These are phyloP conservation scores for Ornithoptera alexandrae DNA, from an alignment of 2,888 invertebrate species.

Conservation along the genomic window DNA sequence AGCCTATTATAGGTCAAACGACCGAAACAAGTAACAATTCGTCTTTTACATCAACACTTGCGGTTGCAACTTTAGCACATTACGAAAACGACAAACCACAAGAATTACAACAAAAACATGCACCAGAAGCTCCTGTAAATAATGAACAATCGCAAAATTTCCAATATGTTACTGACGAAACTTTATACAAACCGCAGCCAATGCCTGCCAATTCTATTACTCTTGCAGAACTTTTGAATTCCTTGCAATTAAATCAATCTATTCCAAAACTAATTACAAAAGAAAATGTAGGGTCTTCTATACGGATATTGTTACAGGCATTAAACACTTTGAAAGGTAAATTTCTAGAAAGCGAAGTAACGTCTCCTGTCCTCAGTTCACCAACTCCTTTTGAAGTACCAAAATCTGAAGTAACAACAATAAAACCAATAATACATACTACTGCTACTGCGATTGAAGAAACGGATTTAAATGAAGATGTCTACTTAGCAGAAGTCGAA, in stretches of 20 bases:
- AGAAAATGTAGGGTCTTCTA: slow-evolving; percentile 89
- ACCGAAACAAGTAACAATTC: slow-evolving; percentile 46
- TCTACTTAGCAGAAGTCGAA: slow-evolving; percentile 60
- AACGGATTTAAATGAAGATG: slow-evolving; percentile 57
- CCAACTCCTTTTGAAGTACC: slow-evolving; percentile 61
- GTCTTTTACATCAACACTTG: slow-evolving; percentile 41
- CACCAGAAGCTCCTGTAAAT: slow-evolving; percentile 38
- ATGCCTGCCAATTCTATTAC: slow-evolving; percentile 48
- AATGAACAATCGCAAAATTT: slow-evolving; percentile 50
- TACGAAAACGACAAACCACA: slow-evolving; percentile 47
- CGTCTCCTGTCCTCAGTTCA: slow-evolving; percentile 58
- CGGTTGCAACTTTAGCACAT: slow-evolving; percentile 38
- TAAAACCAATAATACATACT: slow-evolving; percentile 49
- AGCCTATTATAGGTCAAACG: slow-evolving; percentile 54
- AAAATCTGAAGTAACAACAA: slow-evolving; percentile 41
- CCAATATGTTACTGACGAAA: slow-evolving; percentile 55
- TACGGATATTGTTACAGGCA: slow-evolving; percentile 87
- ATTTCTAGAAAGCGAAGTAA: slow-evolving; percentile 62
- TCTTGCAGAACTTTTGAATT: slow-evolving; percentile 82
- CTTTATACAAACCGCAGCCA: slow-evolving; percentile 43
- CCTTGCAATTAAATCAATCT: slow-evolving; percentile 86
- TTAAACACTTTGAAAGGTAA: slow-evolving; percentile 83
- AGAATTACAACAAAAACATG: slow-evolving; percentile 35
- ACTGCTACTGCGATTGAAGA: slow-evolving; percentile 41
- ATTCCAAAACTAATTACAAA: slow-evolving; percentile 87